A percentile compares a stretch with the other conserved stretches of the same genome.
These are phyloP conservation scores for Conopomorpha cramerella DNA, from an alignment of 1,140 invertebrate genomes.

Conservation along the genomic window DNA sequence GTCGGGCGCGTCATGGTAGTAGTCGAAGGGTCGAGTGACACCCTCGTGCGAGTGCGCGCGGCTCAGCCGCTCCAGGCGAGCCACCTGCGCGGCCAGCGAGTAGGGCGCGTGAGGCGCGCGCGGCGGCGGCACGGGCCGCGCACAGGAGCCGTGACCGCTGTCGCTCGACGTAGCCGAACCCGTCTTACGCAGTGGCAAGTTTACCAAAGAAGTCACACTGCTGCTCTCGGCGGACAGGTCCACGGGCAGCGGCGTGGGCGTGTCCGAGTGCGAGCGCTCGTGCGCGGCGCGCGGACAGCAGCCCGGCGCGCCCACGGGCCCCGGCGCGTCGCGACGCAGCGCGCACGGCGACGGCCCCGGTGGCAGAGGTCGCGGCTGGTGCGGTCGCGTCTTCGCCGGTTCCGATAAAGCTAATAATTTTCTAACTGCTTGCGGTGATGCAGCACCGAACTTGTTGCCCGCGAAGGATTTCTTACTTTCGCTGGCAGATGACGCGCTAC, in stretches of 20 bases:
- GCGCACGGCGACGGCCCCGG: slow-evolving; percentile 68
- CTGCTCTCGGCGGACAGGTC: slow-evolving; percentile 93
- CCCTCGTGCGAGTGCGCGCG: slow-evolving; percentile 86
- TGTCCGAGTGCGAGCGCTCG: slow-evolving; percentile 90
- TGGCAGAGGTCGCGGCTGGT: slow-evolving; percentile 74
- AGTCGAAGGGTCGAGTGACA: slow-evolving; percentile 71
- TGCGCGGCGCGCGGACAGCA: slow-evolving; percentile 66
- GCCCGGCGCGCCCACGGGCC: slow-evolving; percentile 31
- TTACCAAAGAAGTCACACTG: slow-evolving; percentile 90
- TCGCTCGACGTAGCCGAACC: slow-evolving; percentile 85
- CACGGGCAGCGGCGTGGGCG: slow-evolving; percentile 81
- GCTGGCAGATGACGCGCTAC: slow-evolving; percentile 86
- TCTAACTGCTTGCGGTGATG: slow-evolving; percentile 92
- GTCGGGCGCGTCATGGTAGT: slow-evolving; percentile 73
- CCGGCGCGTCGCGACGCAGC: slow-evolving; percentile 69
- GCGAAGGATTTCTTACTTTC: slow-evolving; percentile 69
- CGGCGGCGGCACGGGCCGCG: slow-evolving; percentile 63
- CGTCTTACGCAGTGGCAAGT: slow-evolving; percentile 86
- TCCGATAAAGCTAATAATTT: slow-evolving; percentile 90
- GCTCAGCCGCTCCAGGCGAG: slow-evolving; percentile 73
- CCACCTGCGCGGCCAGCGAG: slow-evolving; percentile 80
- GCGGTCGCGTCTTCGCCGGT: slow-evolving; percentile 83
- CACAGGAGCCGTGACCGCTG: slow-evolving; percentile 82
- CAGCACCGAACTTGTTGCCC: slow-evolving; percentile 81
- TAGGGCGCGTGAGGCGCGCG: slow-evolving; percentile 74